phyloP scores from a whole-genome alignment of 1,140 invertebrate genomes.

The Proctacanthus coquilletti region DNA sequence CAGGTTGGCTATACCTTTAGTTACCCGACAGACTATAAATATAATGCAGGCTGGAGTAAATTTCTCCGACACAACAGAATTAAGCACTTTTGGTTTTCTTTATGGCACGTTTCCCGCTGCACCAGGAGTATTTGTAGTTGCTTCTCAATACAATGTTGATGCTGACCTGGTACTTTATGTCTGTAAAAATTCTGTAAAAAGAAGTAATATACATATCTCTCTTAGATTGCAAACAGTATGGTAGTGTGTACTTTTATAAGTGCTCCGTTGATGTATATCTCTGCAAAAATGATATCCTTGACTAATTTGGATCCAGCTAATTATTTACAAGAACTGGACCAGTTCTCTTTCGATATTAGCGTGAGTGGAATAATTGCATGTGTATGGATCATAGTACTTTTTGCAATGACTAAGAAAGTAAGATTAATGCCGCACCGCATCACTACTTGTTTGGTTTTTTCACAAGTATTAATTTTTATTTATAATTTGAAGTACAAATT shows the following conservation, averaged over 20 bases:
- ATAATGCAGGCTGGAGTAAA: conserved; percentile 50
- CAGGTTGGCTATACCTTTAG: conserved; percentile 70
- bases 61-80: conserved; percentile 54
- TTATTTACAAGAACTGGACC: conserved; percentile 57
- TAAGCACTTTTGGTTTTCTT: conserved; percentile 86
- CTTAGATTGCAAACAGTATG: conserved; percentile 76
- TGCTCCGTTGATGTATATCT: conserved; percentile 87
- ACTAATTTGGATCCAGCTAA: conserved; percentile 48
- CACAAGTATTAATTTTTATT: conserved; percentile 44
- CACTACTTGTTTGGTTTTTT: conserved; percentile 58
- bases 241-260: conserved; percentile 87
- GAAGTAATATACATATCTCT: conserved; percentile 7
- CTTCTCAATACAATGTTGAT: conserved; percentile 71
- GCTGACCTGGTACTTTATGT: conserved; percentile 59
- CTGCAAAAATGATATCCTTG: conserved; percentile 78
- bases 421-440: conserved; percentile 67
- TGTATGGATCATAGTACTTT: conserved; percentile 62
- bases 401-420: conserved; percentile 60
- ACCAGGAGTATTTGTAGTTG: conserved; percentile 88
- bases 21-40: conserved; percentile 73
- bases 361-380: conserved; percentile 57
- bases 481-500: background rate
- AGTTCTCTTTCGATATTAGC: conserved; percentile 70
- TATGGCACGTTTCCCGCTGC: conserved; percentile 93
- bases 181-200: too few species aligned